Base-by-base conservation (phyloP, 2,797 vertebrate genomes). In the Myripristis murdjan region DNA sequence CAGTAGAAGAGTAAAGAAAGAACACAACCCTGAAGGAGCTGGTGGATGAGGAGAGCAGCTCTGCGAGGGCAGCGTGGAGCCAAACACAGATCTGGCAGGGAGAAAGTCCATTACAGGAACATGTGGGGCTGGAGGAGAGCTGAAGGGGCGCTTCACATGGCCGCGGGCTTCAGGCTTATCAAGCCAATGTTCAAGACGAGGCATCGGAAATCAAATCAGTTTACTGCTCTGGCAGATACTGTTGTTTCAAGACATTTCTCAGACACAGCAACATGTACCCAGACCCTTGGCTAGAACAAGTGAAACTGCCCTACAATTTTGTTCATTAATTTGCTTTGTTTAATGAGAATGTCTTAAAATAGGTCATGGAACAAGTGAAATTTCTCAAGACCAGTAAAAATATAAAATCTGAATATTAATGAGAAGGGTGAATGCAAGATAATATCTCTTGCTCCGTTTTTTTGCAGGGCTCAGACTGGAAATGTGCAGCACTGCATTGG, bases 121-220 rank as follows among this genome's bases (percentile, higher is more conserved):
- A 10, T 55, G 62, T 11, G 31, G 66, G 63, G 77, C 68, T 53
- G 58, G 78, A 79, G 64, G 52, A 72, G 82, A 77, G n/a, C n/a
- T n/a, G n/a, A n/a, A n/a, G n/a, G n/a, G n/a, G n/a, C n/a, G n/a
- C n/a, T 74, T 62, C 37, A 2, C 37, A 10, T 39, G 69, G 59
- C 62, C 75, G 70, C 71, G 68, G 80, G 86, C 81, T 84, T 83
- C 81, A 85, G 70, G 84, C 86, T 86, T 66, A 88, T 86, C 86
- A 81, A 78, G 73, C 62, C 79, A 22, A 55, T 81, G n/a, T 83
- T 81, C 20, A 58, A 78, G 70, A 89, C 82, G 64, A n/a, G n/a
- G n/a, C n/a, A n/a, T n/a, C n/a, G n/a, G n/a, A n/a, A n/a, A n/a
- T n/a, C n/a, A 83, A 89, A 88, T 88, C 81, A 87, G 84, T 89